Evolutionary conservation across 2,888 invertebrate genomes (phyloP).

Genomic region (Sminthurides aquaticus): DNA sequence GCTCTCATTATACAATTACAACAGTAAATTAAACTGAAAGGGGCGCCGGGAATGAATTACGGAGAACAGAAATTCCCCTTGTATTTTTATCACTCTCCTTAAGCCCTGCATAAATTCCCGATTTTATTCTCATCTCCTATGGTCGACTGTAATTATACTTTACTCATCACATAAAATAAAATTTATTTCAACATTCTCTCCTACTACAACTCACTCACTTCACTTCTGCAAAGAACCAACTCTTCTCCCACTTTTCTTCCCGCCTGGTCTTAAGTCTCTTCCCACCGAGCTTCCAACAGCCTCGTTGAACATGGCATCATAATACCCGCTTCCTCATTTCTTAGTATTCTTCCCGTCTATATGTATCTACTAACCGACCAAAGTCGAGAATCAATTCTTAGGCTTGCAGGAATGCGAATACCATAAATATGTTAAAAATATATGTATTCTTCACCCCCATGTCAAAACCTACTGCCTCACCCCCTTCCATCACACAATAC

Average conservation of each 20-base stretch:
- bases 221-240: neutral
- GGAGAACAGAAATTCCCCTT: conserved; percentile 14
- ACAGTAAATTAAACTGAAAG: conserved; percentile 24
- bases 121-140: conserved; percentile 6
- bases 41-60: conserved; percentile 20
- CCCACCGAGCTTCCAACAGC: neutral
- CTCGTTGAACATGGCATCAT: too few relatives aligned
- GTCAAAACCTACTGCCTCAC: neutral
- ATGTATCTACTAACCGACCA: too few relatives aligned
- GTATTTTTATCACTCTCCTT: conserved; percentile 18
- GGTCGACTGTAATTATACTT: neutral
- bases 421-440: neutral
- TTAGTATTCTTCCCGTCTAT: too few relatives aligned
- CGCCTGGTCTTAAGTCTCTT: neutral
- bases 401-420: neutral
- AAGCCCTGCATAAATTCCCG: conserved; percentile 1
- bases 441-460: neutral
- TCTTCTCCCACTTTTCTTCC: neutral
- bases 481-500: neutral
- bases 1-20: conserved; percentile 25
- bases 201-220: neutral
- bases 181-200: neutral
- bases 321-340: too few relatives aligned
- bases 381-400: too few relatives aligned
- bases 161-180: neutral